Conservation (phyloP, 2,113 vertebrate genomes). For the Xenus cinereus region DNA sequence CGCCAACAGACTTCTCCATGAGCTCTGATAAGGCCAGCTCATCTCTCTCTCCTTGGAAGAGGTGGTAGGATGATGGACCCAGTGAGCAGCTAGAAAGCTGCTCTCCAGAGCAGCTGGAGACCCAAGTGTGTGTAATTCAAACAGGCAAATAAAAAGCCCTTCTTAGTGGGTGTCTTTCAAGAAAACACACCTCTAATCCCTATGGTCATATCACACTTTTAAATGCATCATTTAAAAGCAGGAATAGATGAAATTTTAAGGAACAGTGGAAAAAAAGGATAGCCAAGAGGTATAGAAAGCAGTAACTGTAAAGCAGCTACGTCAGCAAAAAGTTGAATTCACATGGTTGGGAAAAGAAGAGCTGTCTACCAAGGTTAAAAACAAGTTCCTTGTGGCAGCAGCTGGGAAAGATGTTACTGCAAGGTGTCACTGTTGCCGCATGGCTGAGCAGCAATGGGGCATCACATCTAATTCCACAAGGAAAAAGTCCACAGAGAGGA, state of each 20-base stretch:
- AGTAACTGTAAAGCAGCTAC: not conserved
- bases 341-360: not conserved
- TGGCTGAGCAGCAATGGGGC: rapidly evolving
- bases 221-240: not conserved
- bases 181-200: not conserved
- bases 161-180: not conserved
- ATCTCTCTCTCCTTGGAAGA: not conserved
- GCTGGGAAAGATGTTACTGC: not conserved
- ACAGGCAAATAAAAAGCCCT: not conserved
- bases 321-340: not conserved
- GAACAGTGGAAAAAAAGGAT: not conserved
- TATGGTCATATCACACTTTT: not conserved
- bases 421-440: rapidly evolving
- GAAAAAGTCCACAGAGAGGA: not conserved
- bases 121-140: not conserved
- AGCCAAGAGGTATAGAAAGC: not conserved
- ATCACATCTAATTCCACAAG: rapidly evolving
- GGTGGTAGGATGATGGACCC: not conserved
- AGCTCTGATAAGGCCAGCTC: not conserved
- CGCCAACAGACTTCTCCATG: not conserved
- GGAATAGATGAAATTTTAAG: not conserved
- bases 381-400: not conserved
- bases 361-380: not conserved
- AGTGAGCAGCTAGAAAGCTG: not conserved
- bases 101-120: not conserved